Percentiles rank a stretch among this genome's conserved stretches.
Evolutionary conservation across 1,140 invertebrate genomes (phyloP).

Genomic region (Drosophila lini): DNA sequence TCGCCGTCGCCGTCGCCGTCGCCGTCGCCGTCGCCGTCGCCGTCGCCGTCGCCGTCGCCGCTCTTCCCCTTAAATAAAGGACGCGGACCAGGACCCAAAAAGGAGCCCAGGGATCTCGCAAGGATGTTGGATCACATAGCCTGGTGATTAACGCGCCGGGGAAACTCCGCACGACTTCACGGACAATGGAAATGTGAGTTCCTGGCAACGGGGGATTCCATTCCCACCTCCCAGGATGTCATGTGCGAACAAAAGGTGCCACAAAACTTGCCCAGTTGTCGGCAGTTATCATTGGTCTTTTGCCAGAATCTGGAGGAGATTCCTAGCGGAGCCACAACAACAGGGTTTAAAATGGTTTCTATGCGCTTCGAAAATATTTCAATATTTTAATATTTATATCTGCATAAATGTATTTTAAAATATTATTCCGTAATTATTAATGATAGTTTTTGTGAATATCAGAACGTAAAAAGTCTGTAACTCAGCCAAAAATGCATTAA

Average conservation of each 20-base stretch:
- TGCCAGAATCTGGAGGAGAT: not conserved
- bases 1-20: too few relatives aligned
- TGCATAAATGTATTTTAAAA: too few relatives aligned
- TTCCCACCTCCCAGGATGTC: not conserved
- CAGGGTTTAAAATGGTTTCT: not conserved
- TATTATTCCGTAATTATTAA: too few relatives aligned
- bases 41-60: not conserved
- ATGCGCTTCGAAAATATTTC: not conserved
- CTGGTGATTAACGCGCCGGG: constrained; percentile 49
- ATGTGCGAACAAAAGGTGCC: constrained; percentile 27
- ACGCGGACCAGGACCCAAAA: not conserved
- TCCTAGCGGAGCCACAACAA: not conserved
- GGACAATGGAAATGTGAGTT: constrained; percentile 39
- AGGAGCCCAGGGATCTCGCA: constrained; percentile 34
- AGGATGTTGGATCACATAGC: constrained; percentile 47
- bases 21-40: too few relatives aligned
- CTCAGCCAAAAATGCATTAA: not conserved
- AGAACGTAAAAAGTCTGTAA: not conserved
- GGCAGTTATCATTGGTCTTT: constrained; percentile 1
- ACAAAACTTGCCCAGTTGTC: constrained; percentile 29
- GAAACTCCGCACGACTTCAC: constrained; percentile 49
- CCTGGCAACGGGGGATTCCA: not conserved
- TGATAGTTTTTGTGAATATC: too few relatives aligned
- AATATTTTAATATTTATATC: too few relatives aligned
- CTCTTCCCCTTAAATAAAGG: constrained; percentile 29